phyloP scores from a whole-genome alignment of 2,888 invertebrate genomes.

The Drosophila testacea region DNA sequence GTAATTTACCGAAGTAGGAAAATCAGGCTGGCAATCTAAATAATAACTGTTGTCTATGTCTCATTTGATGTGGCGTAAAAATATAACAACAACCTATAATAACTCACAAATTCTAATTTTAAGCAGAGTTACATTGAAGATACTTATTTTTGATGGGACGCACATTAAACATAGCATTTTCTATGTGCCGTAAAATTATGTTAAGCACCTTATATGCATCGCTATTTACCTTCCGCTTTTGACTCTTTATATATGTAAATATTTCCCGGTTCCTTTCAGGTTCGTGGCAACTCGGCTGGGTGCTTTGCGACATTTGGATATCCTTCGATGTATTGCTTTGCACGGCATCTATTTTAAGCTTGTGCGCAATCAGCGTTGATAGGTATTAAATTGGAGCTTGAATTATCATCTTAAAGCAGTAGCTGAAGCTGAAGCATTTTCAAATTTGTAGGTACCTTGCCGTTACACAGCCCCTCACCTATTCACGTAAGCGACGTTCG shows the following conservation, averaged over 20 bases:
- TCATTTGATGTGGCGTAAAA: neutral
- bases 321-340: slow-evolving; percentile 94
- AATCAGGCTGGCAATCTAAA: slow-evolving; percentile 8
- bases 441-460: slow-evolving; percentile 90
- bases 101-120: neutral
- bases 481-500: slow-evolving; percentile 94
- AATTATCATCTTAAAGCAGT: slow-evolving; percentile 16
- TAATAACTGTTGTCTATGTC: neutral
- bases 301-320: slow-evolving; percentile 96
- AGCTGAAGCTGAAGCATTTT: slow-evolving; percentile 1
- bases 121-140: neutral
- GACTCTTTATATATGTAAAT: slow-evolving; percentile 3
- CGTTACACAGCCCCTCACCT: slow-evolving; percentile 96
- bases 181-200: slow-evolving; percentile 12
- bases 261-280: slow-evolving; percentile 85
- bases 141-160: neutral
- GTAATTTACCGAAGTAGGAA: neutral
- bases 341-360: slow-evolving; percentile 75
- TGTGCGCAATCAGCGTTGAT: slow-evolving; percentile 66
- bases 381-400: slow-evolving; percentile 49
- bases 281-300: slow-evolving; percentile 95
- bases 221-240: neutral
- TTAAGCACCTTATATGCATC: slow-evolving; percentile 6
- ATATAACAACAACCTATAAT: neutral
- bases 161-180: neutral